phyloP scores from a whole-genome alignment of 1,140 invertebrate genomes.

The Brachionus calyciflorus region DNA sequence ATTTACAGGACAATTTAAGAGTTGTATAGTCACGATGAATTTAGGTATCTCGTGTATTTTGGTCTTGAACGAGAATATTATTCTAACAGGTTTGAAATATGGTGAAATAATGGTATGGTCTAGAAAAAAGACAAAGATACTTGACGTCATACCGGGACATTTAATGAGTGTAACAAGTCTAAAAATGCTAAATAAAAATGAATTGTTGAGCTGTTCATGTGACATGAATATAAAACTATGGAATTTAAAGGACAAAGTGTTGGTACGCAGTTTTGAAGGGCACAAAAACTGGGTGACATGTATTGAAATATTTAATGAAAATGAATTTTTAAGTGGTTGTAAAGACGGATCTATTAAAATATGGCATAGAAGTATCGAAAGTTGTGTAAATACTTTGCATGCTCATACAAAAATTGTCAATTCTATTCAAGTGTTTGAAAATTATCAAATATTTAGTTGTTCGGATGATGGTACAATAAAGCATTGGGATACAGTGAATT shows the following conservation, averaged over 20 bases:
- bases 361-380: neutral
- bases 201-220: neutral
- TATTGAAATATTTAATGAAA: slow-evolving; percentile 10
- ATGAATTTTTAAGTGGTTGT: slow-evolving; percentile 11
- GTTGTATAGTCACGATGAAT: neutral
- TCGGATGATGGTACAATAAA: slow-evolving; percentile 20
- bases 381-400: neutral
- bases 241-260: neutral
- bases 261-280: neutral
- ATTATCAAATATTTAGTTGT: slow-evolving; percentile 28
- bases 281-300: neutral
- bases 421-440: slow-evolving; percentile 10
- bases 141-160: neutral
- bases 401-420: neutral
- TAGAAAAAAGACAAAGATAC: neutral
- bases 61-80: neutral
- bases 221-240: neutral
- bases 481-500: slow-evolving; percentile 2
- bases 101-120: neutral
- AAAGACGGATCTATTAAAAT: slow-evolving; percentile 13
- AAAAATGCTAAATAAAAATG: neutral
- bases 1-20: neutral
- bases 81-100: neutral
- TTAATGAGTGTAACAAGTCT: neutral
- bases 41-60: neutral